phyloP scores from a whole-genome alignment of 2,888 invertebrate genomes.

The Balanococcus diminutus region DNA sequence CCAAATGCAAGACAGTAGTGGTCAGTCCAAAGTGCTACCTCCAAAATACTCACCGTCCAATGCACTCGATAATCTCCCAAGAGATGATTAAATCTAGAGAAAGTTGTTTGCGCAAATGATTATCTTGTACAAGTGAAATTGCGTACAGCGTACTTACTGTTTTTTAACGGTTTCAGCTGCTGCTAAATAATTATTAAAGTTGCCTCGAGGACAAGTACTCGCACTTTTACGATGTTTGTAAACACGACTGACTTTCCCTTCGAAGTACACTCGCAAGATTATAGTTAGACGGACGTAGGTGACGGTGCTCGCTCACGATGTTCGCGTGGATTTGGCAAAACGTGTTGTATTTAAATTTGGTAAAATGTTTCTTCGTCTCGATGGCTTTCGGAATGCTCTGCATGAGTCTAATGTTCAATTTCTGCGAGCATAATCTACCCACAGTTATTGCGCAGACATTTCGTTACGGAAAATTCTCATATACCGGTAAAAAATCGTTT shows the following conservation, averaged over 20 bases:
- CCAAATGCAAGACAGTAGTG: not conserved
- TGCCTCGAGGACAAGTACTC: not conserved
- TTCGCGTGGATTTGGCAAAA: conserved; percentile 14
- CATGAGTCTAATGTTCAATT: conserved; percentile 69
- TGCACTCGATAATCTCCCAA: not conserved
- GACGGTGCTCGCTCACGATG: conserved; percentile 22
- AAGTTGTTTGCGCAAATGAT: conserved; percentile 6
- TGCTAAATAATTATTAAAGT: not conserved
- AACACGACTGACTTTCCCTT: conserved; percentile 10
- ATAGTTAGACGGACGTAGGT: not conserved
- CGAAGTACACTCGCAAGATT: not conserved
- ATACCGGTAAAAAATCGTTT: conserved; percentile 63
- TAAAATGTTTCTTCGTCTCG: conserved; percentile 59
- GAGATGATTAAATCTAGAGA: not conserved
- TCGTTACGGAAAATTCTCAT: conserved; percentile 76
- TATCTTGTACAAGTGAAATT: conserved; percentile 4
- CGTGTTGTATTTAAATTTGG: conserved; percentile 60
- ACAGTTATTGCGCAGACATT: conserved; percentile 69
- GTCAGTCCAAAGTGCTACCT: not conserved
- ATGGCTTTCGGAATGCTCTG: conserved; percentile 62
- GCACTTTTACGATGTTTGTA: not conserved
- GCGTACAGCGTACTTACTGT: not conserved
- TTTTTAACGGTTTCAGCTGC: not conserved
- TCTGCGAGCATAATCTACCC: conserved; percentile 72
- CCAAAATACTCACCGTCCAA: not conserved